phyloP scores from a whole-genome alignment of 2,113 vertebrate species.

The Trematomus loennbergii region DNA sequence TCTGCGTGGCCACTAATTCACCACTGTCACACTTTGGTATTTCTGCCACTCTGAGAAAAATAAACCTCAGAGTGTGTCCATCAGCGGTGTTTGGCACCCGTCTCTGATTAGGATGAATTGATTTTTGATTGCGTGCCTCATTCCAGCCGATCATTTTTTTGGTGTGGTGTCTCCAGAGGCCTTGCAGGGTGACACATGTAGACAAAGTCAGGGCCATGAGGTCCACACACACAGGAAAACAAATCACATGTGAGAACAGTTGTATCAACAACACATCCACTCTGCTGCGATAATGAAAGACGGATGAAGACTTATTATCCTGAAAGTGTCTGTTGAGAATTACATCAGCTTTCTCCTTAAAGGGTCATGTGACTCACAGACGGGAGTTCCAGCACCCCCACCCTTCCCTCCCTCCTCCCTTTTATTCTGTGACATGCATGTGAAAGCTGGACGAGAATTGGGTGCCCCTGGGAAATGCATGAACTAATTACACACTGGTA shows the following conservation, averaged over 20 bases:
- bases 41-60: slow-evolving; percentile 35
- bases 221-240: slow-evolving; percentile 4
- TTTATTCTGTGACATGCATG: slow-evolving; percentile 11
- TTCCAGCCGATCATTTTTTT: slow-evolving; percentile 64
- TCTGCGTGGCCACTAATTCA: not conserved
- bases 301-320: slow-evolving; percentile 9
- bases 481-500: slow-evolving; percentile 46
- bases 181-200: slow-evolving; percentile 52
- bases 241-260: not conserved
- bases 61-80: slow-evolving; percentile 59
- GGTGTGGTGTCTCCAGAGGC: slow-evolving; percentile 56
- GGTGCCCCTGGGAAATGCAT: slow-evolving; percentile 38
- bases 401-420: not conserved
- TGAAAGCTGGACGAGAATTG: not conserved
- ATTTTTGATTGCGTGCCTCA: slow-evolving; percentile 74
- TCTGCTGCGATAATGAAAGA: slow-evolving; percentile 30
- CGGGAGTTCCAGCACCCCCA: not conserved
- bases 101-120: slow-evolving; percentile 82
- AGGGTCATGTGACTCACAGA: slow-evolving; percentile 28
- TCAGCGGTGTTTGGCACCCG: slow-evolving; percentile 44
- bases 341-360: not conserved
- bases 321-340: not conserved
- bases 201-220: slow-evolving; percentile 4
- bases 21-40: slow-evolving; percentile 9
- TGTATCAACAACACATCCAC: not conserved